Percentiles rank a stretch among this genome's conserved stretches.
These are phyloP conservation scores for Tanypteryx hageni DNA, from an alignment of 2,888 invertebrate genomes.

Conservation along the genomic window DNA sequence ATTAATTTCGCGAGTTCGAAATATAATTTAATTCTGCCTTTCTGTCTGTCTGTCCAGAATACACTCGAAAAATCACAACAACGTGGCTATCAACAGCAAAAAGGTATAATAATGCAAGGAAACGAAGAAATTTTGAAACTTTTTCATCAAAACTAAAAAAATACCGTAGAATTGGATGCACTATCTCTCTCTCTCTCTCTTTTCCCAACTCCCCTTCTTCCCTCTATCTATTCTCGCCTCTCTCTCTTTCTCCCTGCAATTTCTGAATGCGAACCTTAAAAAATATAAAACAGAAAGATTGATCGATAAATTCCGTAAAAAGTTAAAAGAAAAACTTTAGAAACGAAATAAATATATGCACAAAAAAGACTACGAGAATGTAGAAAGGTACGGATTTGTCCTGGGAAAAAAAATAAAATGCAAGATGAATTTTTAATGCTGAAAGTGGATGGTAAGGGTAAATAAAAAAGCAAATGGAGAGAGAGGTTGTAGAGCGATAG, in stretches of 20 bases:
- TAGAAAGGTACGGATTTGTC: constrained; percentile 19
- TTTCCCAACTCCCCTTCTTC: neutral
- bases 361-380: neutral
- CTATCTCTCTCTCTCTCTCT: neutral
- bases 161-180: neutral
- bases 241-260: neutral
- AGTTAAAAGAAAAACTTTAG: neutral
- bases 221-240: neutral
- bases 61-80: too few species aligned
- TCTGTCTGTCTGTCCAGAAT: too few species aligned
- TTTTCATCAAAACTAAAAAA: neutral
- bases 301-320: neutral
- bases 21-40: too few species aligned
- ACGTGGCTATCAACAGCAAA: too few species aligned
- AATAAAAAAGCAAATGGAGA: neutral
- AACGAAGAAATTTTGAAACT: neutral
- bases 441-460: constrained; percentile 5
- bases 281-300: neutral
- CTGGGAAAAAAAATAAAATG: neutral
- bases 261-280: neutral
- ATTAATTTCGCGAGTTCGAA: too few species aligned
- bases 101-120: too few species aligned
- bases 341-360: neutral
- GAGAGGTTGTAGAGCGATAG: neutral
- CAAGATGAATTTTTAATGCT: constrained; percentile 5